Evolutionary conservation across 2,113 vertebrate species (phyloP).

Genomic region (Chloroceryle aenea): DNA sequence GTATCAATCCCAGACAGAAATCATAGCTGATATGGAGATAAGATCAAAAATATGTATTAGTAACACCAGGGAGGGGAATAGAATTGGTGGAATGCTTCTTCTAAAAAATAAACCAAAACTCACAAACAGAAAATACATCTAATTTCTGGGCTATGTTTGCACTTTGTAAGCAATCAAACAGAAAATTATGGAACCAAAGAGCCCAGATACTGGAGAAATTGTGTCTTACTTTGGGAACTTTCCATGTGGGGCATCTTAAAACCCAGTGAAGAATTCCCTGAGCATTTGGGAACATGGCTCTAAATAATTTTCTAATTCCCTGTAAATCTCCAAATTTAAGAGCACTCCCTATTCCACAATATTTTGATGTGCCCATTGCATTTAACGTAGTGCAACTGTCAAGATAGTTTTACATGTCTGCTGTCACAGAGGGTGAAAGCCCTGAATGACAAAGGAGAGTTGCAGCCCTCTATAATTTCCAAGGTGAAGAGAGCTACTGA

Average conservation of each 20-base stretch:
- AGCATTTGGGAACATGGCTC: not conserved
- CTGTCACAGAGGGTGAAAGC: not conserved
- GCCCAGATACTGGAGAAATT: not conserved
- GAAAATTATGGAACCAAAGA: not conserved
- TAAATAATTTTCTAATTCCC: not conserved
- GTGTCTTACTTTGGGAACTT: not conserved
- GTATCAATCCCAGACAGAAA: conserved; percentile 58
- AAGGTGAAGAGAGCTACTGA: not conserved
- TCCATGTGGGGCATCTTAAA: not conserved
- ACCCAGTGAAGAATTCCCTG: not conserved
- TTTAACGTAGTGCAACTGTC: not conserved
- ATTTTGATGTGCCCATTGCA: not conserved
- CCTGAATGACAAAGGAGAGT: not conserved
- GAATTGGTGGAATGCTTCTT: conserved; percentile 18
- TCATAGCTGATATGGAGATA: conserved; percentile 51
- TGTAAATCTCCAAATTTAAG: not conserved
- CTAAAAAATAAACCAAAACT: not conserved
- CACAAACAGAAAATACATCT: not conserved
- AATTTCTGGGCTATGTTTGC: not conserved
- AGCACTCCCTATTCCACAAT: not conserved
- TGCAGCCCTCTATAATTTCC: not conserved
- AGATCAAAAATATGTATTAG: conserved; percentile 52
- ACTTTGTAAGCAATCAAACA: not conserved
- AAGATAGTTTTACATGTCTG: not conserved
- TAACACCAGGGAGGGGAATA: not conserved